Evolutionary conservation across 2,888 invertebrate species (phyloP).

Genomic region (Strigamia maritima): DNA sequence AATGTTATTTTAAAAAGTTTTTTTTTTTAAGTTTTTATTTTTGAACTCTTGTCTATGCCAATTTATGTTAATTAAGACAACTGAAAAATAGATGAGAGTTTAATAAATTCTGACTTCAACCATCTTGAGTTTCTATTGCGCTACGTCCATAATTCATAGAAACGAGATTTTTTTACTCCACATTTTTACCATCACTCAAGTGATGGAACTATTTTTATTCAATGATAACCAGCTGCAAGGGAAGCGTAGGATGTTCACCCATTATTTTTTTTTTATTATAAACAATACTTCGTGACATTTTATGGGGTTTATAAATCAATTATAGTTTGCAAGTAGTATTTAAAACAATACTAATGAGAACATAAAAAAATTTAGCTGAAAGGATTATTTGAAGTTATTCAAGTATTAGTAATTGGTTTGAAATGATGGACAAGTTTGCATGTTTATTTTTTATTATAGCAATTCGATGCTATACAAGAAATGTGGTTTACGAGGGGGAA

Average conservation of each 20-base stretch:
- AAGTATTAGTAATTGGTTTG: neutral
- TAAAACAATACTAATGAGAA: neutral
- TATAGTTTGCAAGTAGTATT: neutral
- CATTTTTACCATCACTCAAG: slow-evolving; percentile 24
- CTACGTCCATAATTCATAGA: neutral
- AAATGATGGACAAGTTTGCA: slow-evolving; percentile 8
- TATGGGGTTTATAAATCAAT: neutral
- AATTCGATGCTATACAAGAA: slow-evolving; percentile 19
- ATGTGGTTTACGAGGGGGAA: slow-evolving; percentile 27
- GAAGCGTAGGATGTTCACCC: neutral
- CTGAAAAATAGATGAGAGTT: neutral
- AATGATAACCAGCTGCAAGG: slow-evolving; percentile 3
- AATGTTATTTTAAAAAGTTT: neutral
- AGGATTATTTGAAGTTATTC: neutral
- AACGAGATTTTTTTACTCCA: slow-evolving; percentile 3
- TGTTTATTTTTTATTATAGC: slow-evolving; percentile 16
- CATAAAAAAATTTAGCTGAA: neutral
- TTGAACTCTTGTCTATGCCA: neutral
- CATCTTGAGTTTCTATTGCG: slow-evolving; percentile 25
- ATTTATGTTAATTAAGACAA: neutral
- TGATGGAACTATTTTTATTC: slow-evolving; percentile 28
- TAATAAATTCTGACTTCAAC: slow-evolving; percentile 23
- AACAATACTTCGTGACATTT: neutral
- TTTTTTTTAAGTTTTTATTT: neutral
- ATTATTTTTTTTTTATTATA: neutral